Conservation (phyloP, 1,140 invertebrate species). For the Hirudo medicinalis region DNA sequence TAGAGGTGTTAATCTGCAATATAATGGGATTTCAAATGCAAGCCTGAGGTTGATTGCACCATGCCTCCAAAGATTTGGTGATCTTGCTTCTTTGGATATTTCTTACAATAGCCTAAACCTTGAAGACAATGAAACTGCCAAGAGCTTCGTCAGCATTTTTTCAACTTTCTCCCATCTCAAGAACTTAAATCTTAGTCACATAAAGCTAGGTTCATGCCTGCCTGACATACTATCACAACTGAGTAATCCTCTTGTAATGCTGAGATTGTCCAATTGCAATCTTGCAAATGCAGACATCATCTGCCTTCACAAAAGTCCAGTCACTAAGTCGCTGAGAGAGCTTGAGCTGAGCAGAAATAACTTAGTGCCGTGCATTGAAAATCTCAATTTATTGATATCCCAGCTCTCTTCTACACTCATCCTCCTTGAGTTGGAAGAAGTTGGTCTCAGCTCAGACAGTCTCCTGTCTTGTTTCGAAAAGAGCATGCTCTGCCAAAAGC, state of each 20-base stretch:
- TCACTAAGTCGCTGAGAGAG: constrained; percentile 26
- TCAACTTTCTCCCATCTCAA: constrained; percentile 25
- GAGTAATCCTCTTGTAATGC: constrained; percentile 26
- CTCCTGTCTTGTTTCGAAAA: constrained; percentile 11
- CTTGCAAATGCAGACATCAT: constrained; percentile 28
- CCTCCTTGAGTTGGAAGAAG: constrained; percentile 23
- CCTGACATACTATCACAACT: constrained; percentile 25
- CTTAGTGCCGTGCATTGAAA: constrained; percentile 20
- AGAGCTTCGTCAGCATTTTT: constrained; percentile 25
- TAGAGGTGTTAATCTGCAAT: constrained; percentile 31
- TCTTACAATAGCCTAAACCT: constrained; percentile 32
- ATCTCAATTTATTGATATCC: constrained; percentile 24
- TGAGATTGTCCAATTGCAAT: constrained; percentile 29
- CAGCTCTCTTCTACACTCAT: constrained; percentile 7
- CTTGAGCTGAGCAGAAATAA: constrained; percentile 33
- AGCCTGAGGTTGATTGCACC: constrained; percentile 28
- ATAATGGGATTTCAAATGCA: constrained; percentile 28
- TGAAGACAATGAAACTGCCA: constrained; percentile 24
- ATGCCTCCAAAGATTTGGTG: constrained; percentile 25
- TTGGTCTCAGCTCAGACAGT: constrained; percentile 1
- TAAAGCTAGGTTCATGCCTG: constrained; percentile 28
- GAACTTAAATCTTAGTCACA: constrained; percentile 33
- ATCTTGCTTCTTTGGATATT: constrained; percentile 31
- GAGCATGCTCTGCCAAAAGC: background rate
- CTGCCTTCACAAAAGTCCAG: constrained; percentile 27